These are phyloP conservation scores for Mizuhopecten yessoensis DNA, from an alignment of 1,140 invertebrate species.

Conservation along the genomic window DNA sequence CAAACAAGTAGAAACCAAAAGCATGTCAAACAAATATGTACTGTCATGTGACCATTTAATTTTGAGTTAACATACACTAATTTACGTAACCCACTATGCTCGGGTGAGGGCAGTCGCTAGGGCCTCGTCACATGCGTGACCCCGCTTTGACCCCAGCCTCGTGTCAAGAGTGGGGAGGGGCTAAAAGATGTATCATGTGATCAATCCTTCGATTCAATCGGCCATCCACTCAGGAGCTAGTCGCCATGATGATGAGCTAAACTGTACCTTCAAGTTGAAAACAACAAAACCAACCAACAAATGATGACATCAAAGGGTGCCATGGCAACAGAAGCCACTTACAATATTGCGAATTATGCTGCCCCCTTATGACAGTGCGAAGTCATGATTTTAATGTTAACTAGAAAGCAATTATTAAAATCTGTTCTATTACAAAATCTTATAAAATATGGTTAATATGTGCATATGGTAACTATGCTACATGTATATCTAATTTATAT, in stretches of 20 bases:
- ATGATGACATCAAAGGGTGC: not conserved
- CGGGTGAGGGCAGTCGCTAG: not conserved
- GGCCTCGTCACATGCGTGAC: not conserved
- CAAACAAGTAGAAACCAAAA: not conserved
- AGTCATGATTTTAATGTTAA: not conserved
- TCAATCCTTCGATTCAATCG: not conserved
- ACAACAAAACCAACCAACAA: slow-evolving; percentile 7
- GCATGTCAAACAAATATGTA: not conserved
- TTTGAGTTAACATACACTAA: not conserved
- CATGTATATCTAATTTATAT: too few species aligned
- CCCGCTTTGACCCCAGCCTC: not conserved
- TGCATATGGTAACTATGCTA: too few species aligned
- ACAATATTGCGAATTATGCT: not conserved
- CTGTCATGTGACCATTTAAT: not conserved
- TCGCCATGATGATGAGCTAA: not conserved
- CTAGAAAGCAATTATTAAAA: too few species aligned
- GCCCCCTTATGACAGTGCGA: not conserved
- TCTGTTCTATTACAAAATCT: too few species aligned
- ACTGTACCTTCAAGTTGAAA: not conserved
- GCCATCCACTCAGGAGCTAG: not conserved
- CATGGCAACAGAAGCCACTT: not conserved
- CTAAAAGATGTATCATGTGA: slow-evolving; percentile 1
- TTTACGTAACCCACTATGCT: not conserved
- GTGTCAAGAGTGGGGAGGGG: not conserved
- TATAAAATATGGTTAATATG: too few species aligned